Evolutionary conservation across 2,797 vertebrate genomes (phyloP), one percentile per base, ranked within the genome.

Genomic region (Gallinago solitaria): DNA sequence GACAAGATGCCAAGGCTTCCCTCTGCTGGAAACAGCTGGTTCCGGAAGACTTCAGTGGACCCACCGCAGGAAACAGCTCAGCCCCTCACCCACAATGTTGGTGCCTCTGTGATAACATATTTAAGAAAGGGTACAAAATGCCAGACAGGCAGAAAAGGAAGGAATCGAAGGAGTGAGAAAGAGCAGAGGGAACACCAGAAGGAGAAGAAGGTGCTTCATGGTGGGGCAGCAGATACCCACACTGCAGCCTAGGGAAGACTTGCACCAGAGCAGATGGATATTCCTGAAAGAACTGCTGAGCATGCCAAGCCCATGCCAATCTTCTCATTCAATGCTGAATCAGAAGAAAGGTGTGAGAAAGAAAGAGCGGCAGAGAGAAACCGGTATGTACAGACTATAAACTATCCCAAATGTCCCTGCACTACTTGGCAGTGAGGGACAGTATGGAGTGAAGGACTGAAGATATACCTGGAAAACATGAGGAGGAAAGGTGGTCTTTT

Each of bases 201-300:
- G 16, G 12, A 56, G 41, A 24, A 28, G 16, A 19, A 50, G 16
- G n/a, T 64, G 15, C 35, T 56, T 35, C 30, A 25, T 9, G 13
- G 25, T 35, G 21, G 47, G 68, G n/a, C 24, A 33, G 61, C 61
- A 61, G 47, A 50, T 41, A 56, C 12, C 17, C 47, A 30, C 41
- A 30, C 20, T 35, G 32, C 21, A 83, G 35, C 27, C 33, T 23
- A 33, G 12, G 33, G 41, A 56, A 11, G 21, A 77, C 57, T 9
- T 1, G 0, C 0, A 1, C 10, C 13, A 30, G 11, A 75, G 48
- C 32, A 57, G 43, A 64, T 20, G 9, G 16, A n/a, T 50, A 50
- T 41, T 70, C 32, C 50, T 48, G 28, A 48, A 75, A 48, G 39
- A 68, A 48, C 33, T 50, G 21, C 35, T 64, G 43, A 32, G 21